phyloP scores from a whole-genome alignment of 1,140 invertebrate genomes.

The Euglossa dilemma region DNA sequence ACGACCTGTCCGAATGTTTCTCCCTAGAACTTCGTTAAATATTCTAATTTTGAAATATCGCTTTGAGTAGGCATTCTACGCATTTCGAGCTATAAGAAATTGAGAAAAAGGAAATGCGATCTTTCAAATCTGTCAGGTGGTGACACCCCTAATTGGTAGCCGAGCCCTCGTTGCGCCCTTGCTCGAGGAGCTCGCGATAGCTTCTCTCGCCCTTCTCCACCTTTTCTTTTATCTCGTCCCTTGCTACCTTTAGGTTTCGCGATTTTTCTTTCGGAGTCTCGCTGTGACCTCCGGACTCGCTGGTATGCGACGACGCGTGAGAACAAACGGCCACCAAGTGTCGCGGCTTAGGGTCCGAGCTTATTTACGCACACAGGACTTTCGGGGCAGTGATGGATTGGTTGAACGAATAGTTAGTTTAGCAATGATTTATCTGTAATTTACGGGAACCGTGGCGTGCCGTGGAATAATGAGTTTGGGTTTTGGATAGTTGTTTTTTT shows the following conservation, averaged over 20 bases:
- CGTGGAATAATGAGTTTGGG: background rate
- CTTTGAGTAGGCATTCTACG: too few species aligned
- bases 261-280: constrained; percentile 21
- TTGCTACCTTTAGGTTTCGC: background rate
- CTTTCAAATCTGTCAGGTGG: too few species aligned
- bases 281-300: constrained; percentile 7
- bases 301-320: constrained; percentile 43
- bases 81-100: too few species aligned
- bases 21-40: too few species aligned
- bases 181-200: constrained; percentile 39
- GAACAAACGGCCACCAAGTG: constrained; percentile 22
- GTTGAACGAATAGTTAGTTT: background rate
- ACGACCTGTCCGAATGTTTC: too few species aligned
- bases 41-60: too few species aligned
- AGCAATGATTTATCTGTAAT: background rate
- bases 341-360: constrained; percentile 24
- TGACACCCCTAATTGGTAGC: constrained; percentile 51
- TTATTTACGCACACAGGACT: background rate
- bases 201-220: constrained; percentile 22
- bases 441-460: background rate
- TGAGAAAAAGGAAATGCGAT: too few species aligned
- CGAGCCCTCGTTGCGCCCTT: constrained; percentile 43
- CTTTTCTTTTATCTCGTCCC: background rate
- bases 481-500: too few species aligned
- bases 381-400: background rate